A percentile compares a stretch with the other conserved stretches of the same genome.
These are phyloP conservation scores for Aspidapion aeneum DNA, from an alignment of 2,888 invertebrate species.

Conservation along the genomic window DNA sequence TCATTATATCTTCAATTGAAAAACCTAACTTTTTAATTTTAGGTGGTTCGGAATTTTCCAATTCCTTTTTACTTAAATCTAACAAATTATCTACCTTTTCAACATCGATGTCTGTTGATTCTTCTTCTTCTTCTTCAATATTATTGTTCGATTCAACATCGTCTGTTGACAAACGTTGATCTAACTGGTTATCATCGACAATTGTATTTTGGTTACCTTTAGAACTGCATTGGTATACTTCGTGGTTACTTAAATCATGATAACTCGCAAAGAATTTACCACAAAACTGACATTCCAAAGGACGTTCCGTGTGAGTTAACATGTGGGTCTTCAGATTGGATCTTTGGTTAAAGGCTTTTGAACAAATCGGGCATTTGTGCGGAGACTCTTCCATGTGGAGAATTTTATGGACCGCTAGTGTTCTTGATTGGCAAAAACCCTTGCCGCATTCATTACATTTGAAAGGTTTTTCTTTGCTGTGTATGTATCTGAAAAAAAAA, in stretches of 20 bases:
- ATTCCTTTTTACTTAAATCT: constrained; percentile 37
- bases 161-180: neutral
- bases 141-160: neutral
- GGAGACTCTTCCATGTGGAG: constrained; percentile 92
- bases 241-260: constrained; percentile 43
- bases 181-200: neutral
- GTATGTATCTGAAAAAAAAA: constrained; percentile 78
- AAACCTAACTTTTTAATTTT: constrained; percentile 62
- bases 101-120: constrained; percentile 30
- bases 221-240: constrained; percentile 35
- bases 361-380: constrained; percentile 88
- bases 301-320: constrained; percentile 77
- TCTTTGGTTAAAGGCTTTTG: constrained; percentile 87
- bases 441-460: constrained; percentile 96
- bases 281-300: constrained; percentile 42
- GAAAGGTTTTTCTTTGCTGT: constrained; percentile 98
- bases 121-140: constrained; percentile 24
- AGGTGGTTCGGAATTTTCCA: neutral
- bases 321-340: constrained; percentile 90
- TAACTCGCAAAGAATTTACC: constrained; percentile 41
- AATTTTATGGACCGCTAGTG: constrained; percentile 93
- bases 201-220: constrained; percentile 9
- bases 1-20: constrained; percentile 87
- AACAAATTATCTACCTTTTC: constrained; percentile 30
- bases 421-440: constrained; percentile 97